These are phyloP conservation scores for Chloropsis cyanopogon DNA, from an alignment of 2,113 vertebrate genomes.

Conservation along the genomic window DNA sequence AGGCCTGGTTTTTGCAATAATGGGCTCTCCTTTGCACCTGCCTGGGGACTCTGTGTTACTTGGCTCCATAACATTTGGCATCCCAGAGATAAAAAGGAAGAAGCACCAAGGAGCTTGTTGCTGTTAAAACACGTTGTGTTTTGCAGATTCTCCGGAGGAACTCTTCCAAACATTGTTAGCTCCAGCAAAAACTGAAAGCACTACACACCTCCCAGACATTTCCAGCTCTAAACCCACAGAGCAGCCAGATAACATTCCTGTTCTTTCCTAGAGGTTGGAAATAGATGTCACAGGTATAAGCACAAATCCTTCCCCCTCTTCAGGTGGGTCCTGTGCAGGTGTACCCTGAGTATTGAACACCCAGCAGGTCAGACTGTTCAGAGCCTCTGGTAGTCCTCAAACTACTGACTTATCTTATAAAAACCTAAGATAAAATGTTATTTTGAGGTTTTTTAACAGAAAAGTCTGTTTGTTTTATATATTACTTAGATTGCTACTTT, in stretches of 20 bases:
- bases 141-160: background rate
- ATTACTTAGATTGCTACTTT: background rate
- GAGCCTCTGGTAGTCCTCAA: background rate
- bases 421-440: background rate
- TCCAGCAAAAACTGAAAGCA: background rate
- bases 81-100: background rate
- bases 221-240: background rate
- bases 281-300: background rate
- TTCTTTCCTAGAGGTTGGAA: background rate
- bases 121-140: fast-evolving
- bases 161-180: background rate
- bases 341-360: background rate
- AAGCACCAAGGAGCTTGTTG: background rate
- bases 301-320: background rate
- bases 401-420: background rate
- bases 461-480: background rate
- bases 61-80: background rate
- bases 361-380: background rate
- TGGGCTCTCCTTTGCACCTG: background rate
- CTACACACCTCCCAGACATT: background rate
- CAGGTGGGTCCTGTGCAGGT: background rate
- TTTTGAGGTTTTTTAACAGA: background rate
- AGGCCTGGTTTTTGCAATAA: background rate
- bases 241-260: background rate
- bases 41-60: background rate